These are phyloP conservation scores for Lithophane socia DNA, from an alignment of 2,888 invertebrate species.

Conservation along the genomic window DNA sequence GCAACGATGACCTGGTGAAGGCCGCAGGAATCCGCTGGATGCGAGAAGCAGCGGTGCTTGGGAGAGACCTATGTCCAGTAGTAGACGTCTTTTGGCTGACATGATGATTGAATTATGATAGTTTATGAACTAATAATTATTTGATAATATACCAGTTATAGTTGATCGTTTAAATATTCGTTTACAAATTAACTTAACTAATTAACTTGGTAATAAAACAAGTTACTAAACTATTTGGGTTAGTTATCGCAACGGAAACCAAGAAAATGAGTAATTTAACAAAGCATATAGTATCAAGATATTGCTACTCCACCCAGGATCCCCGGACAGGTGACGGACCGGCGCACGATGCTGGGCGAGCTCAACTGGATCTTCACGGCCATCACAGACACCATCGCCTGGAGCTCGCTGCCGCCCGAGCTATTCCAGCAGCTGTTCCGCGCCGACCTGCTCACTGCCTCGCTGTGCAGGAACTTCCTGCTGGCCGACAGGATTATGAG, in stretches of 20 bases:
- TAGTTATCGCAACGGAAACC: neutral
- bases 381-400: constrained; percentile 99
- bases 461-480: constrained; percentile 98
- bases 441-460: constrained; percentile 99
- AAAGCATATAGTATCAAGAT: neutral
- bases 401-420: constrained; percentile 98
- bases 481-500: constrained; percentile 98
- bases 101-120: too few relatives aligned
- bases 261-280: neutral
- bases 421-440: constrained; percentile 99
- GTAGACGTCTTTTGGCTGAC: too few relatives aligned
- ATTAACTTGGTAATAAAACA: too few relatives aligned
- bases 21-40: too few relatives aligned
- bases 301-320: constrained; percentile 89
- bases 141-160: too few relatives aligned
- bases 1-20: too few relatives aligned
- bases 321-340: constrained; percentile 98
- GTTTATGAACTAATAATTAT: too few relatives aligned
- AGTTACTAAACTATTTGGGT: neutral
- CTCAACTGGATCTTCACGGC: constrained; percentile 99
- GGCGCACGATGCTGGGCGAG: constrained; percentile 99
- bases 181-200: too few relatives aligned
- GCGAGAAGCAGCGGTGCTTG: too few relatives aligned
- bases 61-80: too few relatives aligned
- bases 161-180: too few relatives aligned